Evolutionary conservation across 2,888 invertebrate species (phyloP).

Genomic region (Drosophila recens): DNA sequence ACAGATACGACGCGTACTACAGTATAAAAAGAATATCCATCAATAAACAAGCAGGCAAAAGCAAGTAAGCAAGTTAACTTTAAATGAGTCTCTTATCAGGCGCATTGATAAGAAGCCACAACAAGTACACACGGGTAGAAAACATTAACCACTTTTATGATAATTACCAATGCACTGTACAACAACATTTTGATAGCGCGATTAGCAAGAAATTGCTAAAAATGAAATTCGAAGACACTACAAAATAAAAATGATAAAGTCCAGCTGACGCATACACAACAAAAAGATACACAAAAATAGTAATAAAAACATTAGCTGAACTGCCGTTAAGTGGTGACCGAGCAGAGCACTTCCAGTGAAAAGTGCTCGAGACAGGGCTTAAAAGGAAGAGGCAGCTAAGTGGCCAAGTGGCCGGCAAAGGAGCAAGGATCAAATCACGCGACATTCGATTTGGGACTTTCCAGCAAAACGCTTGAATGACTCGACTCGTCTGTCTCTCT

Average conservation of each 20-base stretch:
- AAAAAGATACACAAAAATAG: not conserved
- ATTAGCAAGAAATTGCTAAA: conserved; percentile 38
- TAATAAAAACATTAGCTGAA: conserved; percentile 31
- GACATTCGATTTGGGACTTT: conserved; percentile 28
- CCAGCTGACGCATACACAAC: conserved; percentile 36
- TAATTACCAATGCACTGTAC: conserved; percentile 48
- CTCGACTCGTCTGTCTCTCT: conserved; percentile 6
- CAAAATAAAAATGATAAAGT: not conserved
- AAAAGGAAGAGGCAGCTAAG: conserved; percentile 9
- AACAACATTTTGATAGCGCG: conserved; percentile 39
- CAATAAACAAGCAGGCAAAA: not conserved
- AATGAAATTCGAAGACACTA: conserved; percentile 33
- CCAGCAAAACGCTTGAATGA: conserved; percentile 9
- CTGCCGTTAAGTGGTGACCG: conserved; percentile 35
- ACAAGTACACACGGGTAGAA: not conserved
- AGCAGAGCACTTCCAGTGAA: conserved; percentile 68
- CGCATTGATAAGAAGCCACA: conserved; percentile 35
- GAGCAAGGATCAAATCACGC: conserved; percentile 61
- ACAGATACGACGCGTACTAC: conserved; percentile 5
- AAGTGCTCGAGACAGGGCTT: conserved; percentile 35
- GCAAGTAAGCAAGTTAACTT: conserved; percentile 16
- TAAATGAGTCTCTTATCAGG: conserved; percentile 36
- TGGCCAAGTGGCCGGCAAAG: conserved; percentile 56
- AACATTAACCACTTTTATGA: conserved; percentile 7
- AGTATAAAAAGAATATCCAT: conserved; percentile 22